These are phyloP conservation scores for Strix uralensis DNA, from an alignment of 2,113 vertebrate genomes.

Conservation along the genomic window DNA sequence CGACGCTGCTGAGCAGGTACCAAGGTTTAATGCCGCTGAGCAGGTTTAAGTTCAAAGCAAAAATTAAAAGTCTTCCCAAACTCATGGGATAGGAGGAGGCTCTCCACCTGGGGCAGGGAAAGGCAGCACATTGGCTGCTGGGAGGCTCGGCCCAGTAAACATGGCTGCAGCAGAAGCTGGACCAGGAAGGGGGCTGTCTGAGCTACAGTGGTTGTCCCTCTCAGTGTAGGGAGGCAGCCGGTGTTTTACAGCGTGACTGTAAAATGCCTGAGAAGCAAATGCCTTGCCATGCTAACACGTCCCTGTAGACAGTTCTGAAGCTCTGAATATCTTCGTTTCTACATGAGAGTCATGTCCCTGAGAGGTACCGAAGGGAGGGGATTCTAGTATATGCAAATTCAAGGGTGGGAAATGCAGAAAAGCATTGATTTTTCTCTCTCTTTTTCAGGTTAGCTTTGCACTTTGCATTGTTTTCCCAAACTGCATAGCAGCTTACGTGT, in stretches of 20 bases:
- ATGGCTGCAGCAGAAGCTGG: neutral
- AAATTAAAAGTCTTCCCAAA: neutral
- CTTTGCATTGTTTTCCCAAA: slow-evolving; percentile 50
- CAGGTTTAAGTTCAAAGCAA: neutral
- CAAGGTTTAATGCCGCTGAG: neutral
- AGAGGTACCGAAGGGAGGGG: slow-evolving; percentile 59
- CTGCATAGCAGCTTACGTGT: slow-evolving; percentile 66
- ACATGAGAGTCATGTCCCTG: slow-evolving; percentile 71
- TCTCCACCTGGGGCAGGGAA: neutral
- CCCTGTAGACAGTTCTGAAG: slow-evolving; percentile 4
- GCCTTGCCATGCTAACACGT: slow-evolving; percentile 1
- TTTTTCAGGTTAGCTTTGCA: slow-evolving; percentile 6
- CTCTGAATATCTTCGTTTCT: slow-evolving; percentile 43
- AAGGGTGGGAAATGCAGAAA: slow-evolving; percentile 1
- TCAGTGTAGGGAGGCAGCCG: neutral
- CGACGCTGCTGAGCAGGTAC: neutral
- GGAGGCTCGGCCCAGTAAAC: neutral
- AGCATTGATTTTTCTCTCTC: slow-evolving; percentile 4
- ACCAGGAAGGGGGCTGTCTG: neutral
- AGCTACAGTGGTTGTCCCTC: neutral
- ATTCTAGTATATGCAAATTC: slow-evolving; percentile 3
- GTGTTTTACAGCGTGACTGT: neutral
- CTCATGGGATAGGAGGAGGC: neutral
- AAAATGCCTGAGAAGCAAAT: slow-evolving; percentile 19
- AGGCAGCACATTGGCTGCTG: neutral